Evolutionary conservation across 1,140 invertebrate genomes (phyloP).

Genomic region (Eulimnadia texana): DNA sequence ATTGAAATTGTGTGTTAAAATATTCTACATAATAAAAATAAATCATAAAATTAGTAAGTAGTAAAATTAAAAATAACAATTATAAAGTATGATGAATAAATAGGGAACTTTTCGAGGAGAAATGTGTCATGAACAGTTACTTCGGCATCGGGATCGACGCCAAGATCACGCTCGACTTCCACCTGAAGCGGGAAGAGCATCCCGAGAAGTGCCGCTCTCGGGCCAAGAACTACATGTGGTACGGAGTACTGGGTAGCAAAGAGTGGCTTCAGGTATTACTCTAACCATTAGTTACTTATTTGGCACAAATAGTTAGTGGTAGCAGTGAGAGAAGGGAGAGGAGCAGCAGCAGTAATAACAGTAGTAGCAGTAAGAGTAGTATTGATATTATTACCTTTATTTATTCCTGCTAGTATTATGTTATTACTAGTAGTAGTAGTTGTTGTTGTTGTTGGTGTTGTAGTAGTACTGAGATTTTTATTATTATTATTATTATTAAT

Average conservation of each 20-base stretch:
- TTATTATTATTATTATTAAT: conserved; percentile 13
- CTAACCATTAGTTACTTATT: background rate
- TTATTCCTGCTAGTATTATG: background rate
- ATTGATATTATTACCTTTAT: no score
- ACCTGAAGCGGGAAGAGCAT: conserved; percentile 93
- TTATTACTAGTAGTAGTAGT: background rate
- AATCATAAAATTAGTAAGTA: no score
- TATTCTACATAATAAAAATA: no score
- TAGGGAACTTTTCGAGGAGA: conserved; percentile 80
- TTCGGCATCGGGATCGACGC: conserved; percentile 98
- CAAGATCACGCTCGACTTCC: conserved; percentile 94
- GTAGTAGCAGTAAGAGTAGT: no score
- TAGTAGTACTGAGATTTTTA: background rate
- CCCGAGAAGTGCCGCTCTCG: conserved; percentile 90
- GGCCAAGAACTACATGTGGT: conserved; percentile 75
- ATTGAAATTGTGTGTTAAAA: no score
- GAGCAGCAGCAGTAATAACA: no score
- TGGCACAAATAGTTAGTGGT: no score
- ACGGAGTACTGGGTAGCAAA: conserved; percentile 86
- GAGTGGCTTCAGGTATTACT: conserved; percentile 51
- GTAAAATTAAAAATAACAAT: background rate
- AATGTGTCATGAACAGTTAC: conserved; percentile 98
- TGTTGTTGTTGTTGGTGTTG: background rate
- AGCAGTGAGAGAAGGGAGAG: no score
- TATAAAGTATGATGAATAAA: background rate